Evolutionary conservation across 2,888 invertebrate genomes (phyloP).

Genomic region (Bugulina stolonifera): DNA sequence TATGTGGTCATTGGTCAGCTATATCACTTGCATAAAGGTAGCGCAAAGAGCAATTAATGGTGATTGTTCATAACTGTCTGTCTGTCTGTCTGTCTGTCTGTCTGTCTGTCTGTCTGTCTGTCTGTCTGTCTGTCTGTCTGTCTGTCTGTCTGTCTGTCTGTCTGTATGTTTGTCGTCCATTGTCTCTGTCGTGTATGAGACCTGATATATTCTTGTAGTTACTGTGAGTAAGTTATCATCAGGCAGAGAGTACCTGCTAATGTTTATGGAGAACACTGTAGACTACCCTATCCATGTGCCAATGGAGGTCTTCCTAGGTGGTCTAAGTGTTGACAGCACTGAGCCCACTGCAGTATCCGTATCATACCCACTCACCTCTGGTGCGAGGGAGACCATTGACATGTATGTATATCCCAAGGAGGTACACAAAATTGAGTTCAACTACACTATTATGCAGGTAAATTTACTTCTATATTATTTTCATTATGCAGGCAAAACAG

Average conservation of each 20-base stretch:
- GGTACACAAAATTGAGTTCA: slow-evolving; percentile 15
- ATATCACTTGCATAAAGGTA: too few relatives aligned
- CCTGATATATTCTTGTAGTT: not conserved
- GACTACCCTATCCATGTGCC: not conserved
- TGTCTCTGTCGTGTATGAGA: too few relatives aligned
- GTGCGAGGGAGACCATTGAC: not conserved
- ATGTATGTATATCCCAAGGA: not conserved
- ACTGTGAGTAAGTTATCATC: slow-evolving; percentile 5
- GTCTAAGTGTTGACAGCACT: slow-evolving; percentile 4
- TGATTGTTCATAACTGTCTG: too few relatives aligned
- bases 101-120: too few relatives aligned
- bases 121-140: too few relatives aligned
- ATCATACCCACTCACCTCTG: not conserved
- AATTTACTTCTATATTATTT: too few relatives aligned
- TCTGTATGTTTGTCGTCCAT: too few relatives aligned
- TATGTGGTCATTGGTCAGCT: too few relatives aligned
- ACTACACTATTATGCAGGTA: not conserved
- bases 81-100: too few relatives aligned
- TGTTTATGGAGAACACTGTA: slow-evolving; percentile 15
- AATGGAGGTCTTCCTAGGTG: slow-evolving; percentile 13
- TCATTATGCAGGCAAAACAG: too few relatives aligned
- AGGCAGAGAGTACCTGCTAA: not conserved
- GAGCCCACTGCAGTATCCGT: not conserved
- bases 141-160: too few relatives aligned
- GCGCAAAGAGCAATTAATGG: too few relatives aligned